phyloP scores from a whole-genome alignment of 2,888 invertebrate species.

The Sarcophaga carnaria region DNA sequence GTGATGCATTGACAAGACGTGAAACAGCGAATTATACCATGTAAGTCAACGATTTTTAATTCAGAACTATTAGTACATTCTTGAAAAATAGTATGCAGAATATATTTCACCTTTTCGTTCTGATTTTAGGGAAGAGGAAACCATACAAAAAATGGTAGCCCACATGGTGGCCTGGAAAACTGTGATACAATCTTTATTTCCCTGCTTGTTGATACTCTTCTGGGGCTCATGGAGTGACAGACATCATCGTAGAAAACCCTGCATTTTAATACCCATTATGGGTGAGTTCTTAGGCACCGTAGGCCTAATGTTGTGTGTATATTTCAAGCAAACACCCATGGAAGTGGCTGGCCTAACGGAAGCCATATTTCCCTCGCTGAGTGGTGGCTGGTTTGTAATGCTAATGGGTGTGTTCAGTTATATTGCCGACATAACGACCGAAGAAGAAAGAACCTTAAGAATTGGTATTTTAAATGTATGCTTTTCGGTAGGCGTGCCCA shows the following conservation, averaged over 20 bases:
- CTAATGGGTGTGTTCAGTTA: constrained; percentile 95
- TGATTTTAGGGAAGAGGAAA: constrained; percentile 83
- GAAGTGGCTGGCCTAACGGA: constrained; percentile 91
- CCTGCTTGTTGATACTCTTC: constrained; percentile 91
- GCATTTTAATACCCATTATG: constrained; percentile 91
- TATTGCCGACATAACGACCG: constrained; percentile 92
- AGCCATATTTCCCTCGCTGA: constrained; percentile 90
- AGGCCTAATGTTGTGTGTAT: constrained; percentile 90
- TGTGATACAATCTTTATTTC: constrained; percentile 90
- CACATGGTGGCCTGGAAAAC: constrained; percentile 94
- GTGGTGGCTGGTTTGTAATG: constrained; percentile 94
- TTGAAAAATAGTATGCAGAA: too few relatives aligned
- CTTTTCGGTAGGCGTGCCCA: constrained; percentile 92
- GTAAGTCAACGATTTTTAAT: constrained; percentile 77
- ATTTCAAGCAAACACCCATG: constrained; percentile 90
- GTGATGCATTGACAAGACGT: constrained; percentile 89
- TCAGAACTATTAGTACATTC: neutral
- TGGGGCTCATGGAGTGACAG: constrained; percentile 90
- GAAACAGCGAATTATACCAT: constrained; percentile 84
- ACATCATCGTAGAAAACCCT: constrained; percentile 84
- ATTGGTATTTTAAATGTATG: constrained; percentile 95
- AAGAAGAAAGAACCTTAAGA: constrained; percentile 91
- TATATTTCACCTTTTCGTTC: neutral
- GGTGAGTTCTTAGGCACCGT: constrained; percentile 91
- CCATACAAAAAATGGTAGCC: constrained; percentile 89